Conservation (phyloP, 2,888 invertebrate species). For the Parnassius glacialis region DNA sequence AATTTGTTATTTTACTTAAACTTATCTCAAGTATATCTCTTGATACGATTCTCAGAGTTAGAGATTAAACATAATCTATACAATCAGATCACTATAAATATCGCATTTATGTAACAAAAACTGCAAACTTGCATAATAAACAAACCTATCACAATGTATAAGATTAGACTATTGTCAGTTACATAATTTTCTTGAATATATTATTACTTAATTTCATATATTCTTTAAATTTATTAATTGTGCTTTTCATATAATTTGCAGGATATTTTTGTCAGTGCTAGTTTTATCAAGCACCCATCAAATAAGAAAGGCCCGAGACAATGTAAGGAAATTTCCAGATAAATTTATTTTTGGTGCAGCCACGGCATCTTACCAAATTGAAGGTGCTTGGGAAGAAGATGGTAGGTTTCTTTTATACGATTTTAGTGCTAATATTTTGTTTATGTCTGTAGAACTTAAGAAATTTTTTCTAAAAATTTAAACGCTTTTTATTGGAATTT, state of each 20-base stretch:
- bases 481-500: no score
- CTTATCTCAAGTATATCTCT: background rate
- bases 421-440: no score
- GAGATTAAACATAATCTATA: background rate
- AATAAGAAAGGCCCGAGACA: constrained; percentile 2
- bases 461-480: no score
- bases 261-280: constrained; percentile 9
- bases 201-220: no score
- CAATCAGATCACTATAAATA: background rate
- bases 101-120: background rate
- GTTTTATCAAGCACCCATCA: constrained; percentile 5
- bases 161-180: constrained; percentile 12
- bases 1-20: no score
- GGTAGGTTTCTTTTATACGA: constrained; percentile 53
- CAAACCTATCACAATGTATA: constrained; percentile 11
- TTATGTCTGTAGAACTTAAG: no score
- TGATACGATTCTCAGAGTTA: background rate
- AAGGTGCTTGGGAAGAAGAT: constrained; percentile 78
- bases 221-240: no score
- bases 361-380: constrained; percentile 79
- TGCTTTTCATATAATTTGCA: constrained; percentile 4
- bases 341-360: constrained; percentile 59
- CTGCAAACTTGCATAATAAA: background rate
- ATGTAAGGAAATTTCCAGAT: constrained; percentile 48
- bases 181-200: background rate